Percentiles rank a stretch among this genome's conserved stretches.
These are phyloP conservation scores for Dicranocentrus wangi DNA, from an alignment of 2,888 invertebrate species.

Conservation along the genomic window DNA sequence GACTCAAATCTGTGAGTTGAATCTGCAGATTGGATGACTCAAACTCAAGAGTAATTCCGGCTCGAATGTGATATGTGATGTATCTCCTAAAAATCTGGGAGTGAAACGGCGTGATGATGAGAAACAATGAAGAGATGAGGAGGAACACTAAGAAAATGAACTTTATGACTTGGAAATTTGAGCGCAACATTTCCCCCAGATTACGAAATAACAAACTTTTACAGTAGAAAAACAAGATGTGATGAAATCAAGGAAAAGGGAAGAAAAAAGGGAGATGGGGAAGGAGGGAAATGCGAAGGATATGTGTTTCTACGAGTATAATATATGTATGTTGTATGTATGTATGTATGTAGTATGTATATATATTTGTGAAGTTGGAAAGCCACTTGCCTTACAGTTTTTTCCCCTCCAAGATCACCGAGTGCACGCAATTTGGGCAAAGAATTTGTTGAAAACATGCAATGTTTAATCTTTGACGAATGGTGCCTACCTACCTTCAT, in stretches of 20 bases:
- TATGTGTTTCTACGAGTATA: too few relatives aligned
- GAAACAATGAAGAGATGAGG: background rate
- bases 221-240: constrained; percentile 49
- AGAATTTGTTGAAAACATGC: constrained; percentile 64
- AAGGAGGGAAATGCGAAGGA: constrained; percentile 32
- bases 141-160: constrained; percentile 34
- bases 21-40: too few relatives aligned
- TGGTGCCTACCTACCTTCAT: too few relatives aligned
- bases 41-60: too few relatives aligned
- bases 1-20: too few relatives aligned
- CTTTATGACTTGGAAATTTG: constrained; percentile 70
- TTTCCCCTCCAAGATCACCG: constrained; percentile 46
- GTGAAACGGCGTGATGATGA: background rate
- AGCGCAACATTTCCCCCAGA: constrained; percentile 50
- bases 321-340: too few relatives aligned
- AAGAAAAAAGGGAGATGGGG: constrained; percentile 24
- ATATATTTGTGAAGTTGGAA: too few relatives aligned
- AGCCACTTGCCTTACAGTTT: constrained; percentile 43
- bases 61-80: too few relatives aligned
- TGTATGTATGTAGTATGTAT: too few relatives aligned
- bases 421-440: constrained; percentile 55
- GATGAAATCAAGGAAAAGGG: constrained; percentile 66
- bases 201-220: constrained; percentile 66
- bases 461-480: constrained; percentile 25
- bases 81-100: constrained; percentile 4